Evolutionary conservation across 2,888 invertebrate species (phyloP).

Genomic region (Archips xylosteana): DNA sequence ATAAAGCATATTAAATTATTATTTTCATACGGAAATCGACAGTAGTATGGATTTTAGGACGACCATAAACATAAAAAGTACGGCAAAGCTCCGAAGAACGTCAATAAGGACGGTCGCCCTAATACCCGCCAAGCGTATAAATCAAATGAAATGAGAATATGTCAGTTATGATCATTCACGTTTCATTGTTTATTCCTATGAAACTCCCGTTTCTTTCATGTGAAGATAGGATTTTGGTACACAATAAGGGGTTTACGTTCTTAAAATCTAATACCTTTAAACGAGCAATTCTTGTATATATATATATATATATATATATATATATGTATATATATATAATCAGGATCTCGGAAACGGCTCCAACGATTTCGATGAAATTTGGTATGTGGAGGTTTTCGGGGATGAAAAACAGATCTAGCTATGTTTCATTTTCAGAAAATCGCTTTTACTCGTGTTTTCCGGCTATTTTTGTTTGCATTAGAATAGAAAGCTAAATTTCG

Average conservation of each 20-base stretch:
- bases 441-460: no score
- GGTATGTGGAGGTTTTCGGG: no score
- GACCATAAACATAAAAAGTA: background rate
- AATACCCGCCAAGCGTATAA: slow-evolving; percentile 18
- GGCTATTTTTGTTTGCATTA: no score
- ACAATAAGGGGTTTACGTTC: slow-evolving; percentile 9
- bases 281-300: no score
- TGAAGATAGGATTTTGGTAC: slow-evolving; percentile 5
- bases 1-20: background rate
- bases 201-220: slow-evolving; percentile 58
- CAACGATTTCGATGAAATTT: no score
- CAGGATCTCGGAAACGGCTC: no score
- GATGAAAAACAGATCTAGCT: no score
- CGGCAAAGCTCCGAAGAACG: background rate
- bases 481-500: no score
- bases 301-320: no score
- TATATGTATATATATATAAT: no score
- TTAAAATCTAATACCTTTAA: no score
- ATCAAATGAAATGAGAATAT: slow-evolving; percentile 26
- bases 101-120: slow-evolving; percentile 8
- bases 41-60: background rate
- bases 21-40: background rate
- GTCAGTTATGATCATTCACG: slow-evolving; percentile 55
- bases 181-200: slow-evolving; percentile 76
- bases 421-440: no score